Evolutionary conservation across 2,797 vertebrate species (phyloP).

Genomic region (Euthynnus affinis): DNA sequence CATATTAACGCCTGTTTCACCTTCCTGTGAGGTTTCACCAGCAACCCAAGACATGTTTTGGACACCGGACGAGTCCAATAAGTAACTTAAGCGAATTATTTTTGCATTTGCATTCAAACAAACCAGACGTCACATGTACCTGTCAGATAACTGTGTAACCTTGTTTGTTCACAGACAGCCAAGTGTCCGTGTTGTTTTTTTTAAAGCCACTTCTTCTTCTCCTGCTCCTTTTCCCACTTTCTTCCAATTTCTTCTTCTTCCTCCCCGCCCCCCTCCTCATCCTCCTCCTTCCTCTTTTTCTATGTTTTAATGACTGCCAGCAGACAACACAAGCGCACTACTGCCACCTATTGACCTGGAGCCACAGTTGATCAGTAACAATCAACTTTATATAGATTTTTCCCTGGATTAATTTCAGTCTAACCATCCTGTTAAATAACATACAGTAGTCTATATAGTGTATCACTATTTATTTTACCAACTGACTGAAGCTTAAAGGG

Average conservation of each 20-base stretch:
- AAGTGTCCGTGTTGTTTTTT: slow-evolving; percentile 74
- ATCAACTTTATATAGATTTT: background rate
- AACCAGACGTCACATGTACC: slow-evolving; percentile 60
- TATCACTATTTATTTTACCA: no score
- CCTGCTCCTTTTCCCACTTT: slow-evolving; percentile 24
- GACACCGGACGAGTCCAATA: slow-evolving; percentile 8
- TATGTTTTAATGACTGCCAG: slow-evolving; percentile 12
- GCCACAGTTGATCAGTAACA: background rate
- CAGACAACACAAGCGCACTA: background rate
- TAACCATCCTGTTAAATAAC: background rate
- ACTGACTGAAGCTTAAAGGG: no score
- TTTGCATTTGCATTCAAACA: slow-evolving; percentile 38
- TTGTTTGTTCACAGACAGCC: slow-evolving; percentile 75
- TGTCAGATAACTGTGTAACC: slow-evolving; percentile 66
- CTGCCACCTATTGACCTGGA: slow-evolving; percentile 55
- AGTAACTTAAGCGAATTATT: background rate
- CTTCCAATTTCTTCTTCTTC: slow-evolving; percentile 25
- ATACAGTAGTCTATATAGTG: no score
- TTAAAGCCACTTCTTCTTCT: slow-evolving; percentile 67
- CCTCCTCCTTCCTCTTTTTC: slow-evolving; percentile 23
- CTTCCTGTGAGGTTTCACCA: slow-evolving; percentile 57
- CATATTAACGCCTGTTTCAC: slow-evolving; percentile 56
- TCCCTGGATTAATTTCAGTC: background rate
- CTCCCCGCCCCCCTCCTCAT: slow-evolving; percentile 33
- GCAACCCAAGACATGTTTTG: slow-evolving; percentile 28